These are phyloP conservation scores for Meles meles DNA, from an alignment of 2,113 vertebrate species.

Conservation along the genomic window DNA sequence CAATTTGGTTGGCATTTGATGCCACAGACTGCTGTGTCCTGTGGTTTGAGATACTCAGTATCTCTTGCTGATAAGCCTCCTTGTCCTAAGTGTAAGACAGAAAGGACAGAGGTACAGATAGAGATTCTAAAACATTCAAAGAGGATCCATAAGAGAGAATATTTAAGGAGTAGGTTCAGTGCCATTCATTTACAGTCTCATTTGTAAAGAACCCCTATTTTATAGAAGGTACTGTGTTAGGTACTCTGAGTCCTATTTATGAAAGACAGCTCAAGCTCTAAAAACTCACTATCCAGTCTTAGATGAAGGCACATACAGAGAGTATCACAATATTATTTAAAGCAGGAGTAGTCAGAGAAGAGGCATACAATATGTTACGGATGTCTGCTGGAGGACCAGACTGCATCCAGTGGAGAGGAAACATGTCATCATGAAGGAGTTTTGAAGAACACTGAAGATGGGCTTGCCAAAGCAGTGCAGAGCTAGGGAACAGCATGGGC, in stretches of 20 bases:
- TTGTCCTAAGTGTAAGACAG: neutral
- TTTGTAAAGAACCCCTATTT: neutral
- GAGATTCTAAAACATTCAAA: neutral
- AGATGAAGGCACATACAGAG: neutral
- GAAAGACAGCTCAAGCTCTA: neutral
- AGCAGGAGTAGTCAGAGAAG: neutral
- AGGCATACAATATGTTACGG: neutral
- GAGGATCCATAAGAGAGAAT: neutral
- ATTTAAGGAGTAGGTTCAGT: neutral
- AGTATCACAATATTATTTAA: neutral
- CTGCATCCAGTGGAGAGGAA: neutral
- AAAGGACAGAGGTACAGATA: neutral
- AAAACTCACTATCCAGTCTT: neutral
- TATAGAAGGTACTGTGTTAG: neutral
- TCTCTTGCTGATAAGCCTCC: neutral
- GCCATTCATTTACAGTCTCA: neutral
- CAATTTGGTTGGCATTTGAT: slow-evolving; percentile 17
- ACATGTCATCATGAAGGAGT: neutral
- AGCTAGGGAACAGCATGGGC: neutral
- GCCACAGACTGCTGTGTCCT: neutral
- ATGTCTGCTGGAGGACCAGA: neutral
- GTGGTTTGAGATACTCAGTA: neutral
- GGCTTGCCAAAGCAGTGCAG: neutral
- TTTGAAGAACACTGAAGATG: neutral
- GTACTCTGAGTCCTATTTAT: neutral